Conservation (phyloP, 2,888 invertebrate species). For the Alloplasta piceator region DNA sequence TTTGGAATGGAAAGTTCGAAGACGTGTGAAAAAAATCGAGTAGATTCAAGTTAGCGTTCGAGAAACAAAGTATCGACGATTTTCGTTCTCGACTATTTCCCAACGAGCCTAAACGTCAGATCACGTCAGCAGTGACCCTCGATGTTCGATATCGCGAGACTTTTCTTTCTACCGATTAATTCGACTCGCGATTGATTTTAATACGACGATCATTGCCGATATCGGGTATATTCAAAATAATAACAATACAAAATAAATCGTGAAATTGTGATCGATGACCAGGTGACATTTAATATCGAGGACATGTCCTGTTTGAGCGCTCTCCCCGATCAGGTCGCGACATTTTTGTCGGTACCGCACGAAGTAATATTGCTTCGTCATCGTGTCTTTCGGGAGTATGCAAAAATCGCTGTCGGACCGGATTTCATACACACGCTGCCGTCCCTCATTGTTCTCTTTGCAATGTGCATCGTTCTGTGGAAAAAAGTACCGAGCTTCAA, state of each 20-base stretch:
- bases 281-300: slow-evolving; percentile 47
- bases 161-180: not conserved
- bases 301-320: slow-evolving; percentile 77
- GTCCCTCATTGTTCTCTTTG: slow-evolving; percentile 74
- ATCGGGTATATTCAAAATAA: not conserved
- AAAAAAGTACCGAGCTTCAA: slow-evolving; percentile 73
- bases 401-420: slow-evolving; percentile 77
- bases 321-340: slow-evolving; percentile 73
- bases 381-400: slow-evolving; percentile 78
- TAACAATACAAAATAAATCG: not conserved
- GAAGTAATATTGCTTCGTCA: slow-evolving; percentile 76
- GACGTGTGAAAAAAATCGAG: not conserved
- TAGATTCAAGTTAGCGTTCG: not conserved
- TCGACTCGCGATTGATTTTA: slow-evolving; percentile 9
- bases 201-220: slow-evolving; percentile 3
- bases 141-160: slow-evolving; percentile 16
- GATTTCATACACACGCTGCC: slow-evolving; percentile 80
- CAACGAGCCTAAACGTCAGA: slow-evolving; percentile 47
- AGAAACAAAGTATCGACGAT: slow-evolving; percentile 50
- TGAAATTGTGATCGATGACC: slow-evolving; percentile 32
- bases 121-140: slow-evolving; percentile 1
- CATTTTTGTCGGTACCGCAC: slow-evolving; percentile 75
- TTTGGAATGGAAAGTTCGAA: too few relatives aligned
- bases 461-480: slow-evolving; percentile 73
- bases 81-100: slow-evolving; percentile 56